Base-by-base conservation (phyloP, 1,140 invertebrate genomes). In the Drepana arcuata region DNA sequence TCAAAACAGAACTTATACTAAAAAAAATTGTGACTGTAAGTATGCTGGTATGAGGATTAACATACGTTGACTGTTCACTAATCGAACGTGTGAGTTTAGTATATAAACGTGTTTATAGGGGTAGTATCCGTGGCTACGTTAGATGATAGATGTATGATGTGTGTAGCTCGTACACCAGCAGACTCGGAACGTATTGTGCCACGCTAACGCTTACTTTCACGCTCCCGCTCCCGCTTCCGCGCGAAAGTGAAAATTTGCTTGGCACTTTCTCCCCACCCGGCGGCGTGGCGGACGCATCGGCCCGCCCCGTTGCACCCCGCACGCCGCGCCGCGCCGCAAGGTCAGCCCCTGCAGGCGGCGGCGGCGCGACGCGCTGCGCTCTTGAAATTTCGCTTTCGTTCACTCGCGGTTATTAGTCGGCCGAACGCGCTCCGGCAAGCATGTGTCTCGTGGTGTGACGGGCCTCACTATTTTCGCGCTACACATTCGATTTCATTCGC, bases 301-400 rank as follows among this genome's bases (percentile, higher is more conserved):
- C 64, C 67, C 68, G 69, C 62, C 66, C 63, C 64, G 56, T 60
- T 62, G 69, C 64, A 67, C 55, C 36, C 51, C 59, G 16, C 40
- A 24, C 47, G 32, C 41, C 53, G 54, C 63, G 34, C n/a, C n/a
- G n/a, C 64, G 57, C 55, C 72, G 68, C 70, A 74, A 73, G 69
- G 69, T 73, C 69, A 71, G 69, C 61, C 74, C 68, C 58, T 62
- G 55, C 64, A 58, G 57, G 66, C 62, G 65, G 57, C 60, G 68
- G 60, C 51, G 64, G 57, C 62, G 71, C 66, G 70, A 71, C 62
- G 67, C 71, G 79, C 68, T 71, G 65, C 80, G 81, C 78, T 84
- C 81, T 84, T 84, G 81, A 84, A 84, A 84, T 83, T 84, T 84
- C 81, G 81, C 81, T 84, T 84, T 84, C 81, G 79, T 84, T 83